Evolutionary conservation across 2,888 invertebrate species (phyloP), one percentile per base, ranked within the genome.

Genomic region (Spodoptera exigua): DNA sequence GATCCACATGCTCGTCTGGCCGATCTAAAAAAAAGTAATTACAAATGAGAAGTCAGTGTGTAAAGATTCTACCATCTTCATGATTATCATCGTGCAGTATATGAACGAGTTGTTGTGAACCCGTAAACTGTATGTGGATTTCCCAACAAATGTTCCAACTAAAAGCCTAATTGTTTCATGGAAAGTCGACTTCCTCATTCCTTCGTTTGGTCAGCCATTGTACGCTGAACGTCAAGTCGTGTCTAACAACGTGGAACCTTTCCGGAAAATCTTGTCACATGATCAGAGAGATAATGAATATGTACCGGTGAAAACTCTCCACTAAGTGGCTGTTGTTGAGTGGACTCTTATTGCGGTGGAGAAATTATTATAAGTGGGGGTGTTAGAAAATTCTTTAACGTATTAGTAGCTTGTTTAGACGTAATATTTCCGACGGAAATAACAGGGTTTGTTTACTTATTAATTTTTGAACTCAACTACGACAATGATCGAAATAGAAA

Each of bases 171-270:
- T 49, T 21, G 53, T 60, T 41, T 10, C 13, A 43, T 51, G 35
- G 54, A 55, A 62, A 65, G 48, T 55, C 2, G 7, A 62, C 64
- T 78, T 79, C 76, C 71, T 41, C 43, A 43, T 61, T 71, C 76
- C 76, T 78, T 78, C 77, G 48, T 27, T 35, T 64, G 63, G 69
- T 69, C 61, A 74, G 49, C 65, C 70, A 74, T 75, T 74, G 74
- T 74, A 48, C 12, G 18, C 12, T 60, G 40, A 61, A 62, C 44
- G 63, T 40, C 44, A 51, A 56, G 54, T 55, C 62, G 54, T 76
- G 75, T 71, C 53, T 51, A 47, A 61, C 71, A 60, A 67, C 43
- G 56, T 68, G 59, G 60, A 61, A 69, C 48, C 47, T 57, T 79
- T 73, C 66, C 77, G 59, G 62, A 53, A 54, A 71, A 70, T 66